Base-by-base conservation (phyloP, 2,888 invertebrate genomes). In the Drosophila lutescens region DNA sequence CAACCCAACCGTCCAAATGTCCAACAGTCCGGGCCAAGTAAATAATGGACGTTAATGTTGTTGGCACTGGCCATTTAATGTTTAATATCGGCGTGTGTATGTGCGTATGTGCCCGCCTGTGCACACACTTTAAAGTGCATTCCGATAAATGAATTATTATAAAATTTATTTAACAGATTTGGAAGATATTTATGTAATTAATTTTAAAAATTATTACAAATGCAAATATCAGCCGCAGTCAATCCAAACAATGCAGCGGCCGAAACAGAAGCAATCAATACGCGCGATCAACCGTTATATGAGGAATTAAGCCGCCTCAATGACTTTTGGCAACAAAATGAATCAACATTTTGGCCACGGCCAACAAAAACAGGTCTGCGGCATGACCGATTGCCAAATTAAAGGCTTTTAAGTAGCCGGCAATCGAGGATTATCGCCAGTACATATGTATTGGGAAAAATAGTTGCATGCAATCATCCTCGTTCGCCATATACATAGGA, bases 141-240 rank as follows among this genome's bases (percentile, higher is more conserved):
- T 55, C 59, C 87, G 82, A 89, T 89, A 90, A 90, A 90, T 91
- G 89, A 91, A 90, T 89, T 90, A 91, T 91, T 86, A 89, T 82
- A 80, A 87, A 90, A 91, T 90, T 77, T 90, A 90, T 91, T 91
- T 90, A 85, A 82, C 89, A 84, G 80, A 90, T 91, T 90, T 90
- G 75, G 74, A 53, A 65, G 84, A 86, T 84, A 86, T 89, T 87
- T 81, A 84, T 89, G 91, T 90, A 90, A 91, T 91, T 90, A 91
- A 90, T 90, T 90, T 90, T 90, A 89, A 90, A 74, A 91, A 89
- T 89, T 86, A 89, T 89, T 87, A 78, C 88, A 90, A 90, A 89
- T 75, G 79, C 89, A 82, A 84, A 88, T 75, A 82, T 58, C 59
- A 50, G 68, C 56, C 43, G 43, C 65, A 61, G 36, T 55, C 44